A percentile compares a stretch with the other conserved stretches of the same genome.
These are phyloP conservation scores for Priocnemis perturbator DNA, from an alignment of 2,888 invertebrate genomes.

Conservation along the genomic window DNA sequence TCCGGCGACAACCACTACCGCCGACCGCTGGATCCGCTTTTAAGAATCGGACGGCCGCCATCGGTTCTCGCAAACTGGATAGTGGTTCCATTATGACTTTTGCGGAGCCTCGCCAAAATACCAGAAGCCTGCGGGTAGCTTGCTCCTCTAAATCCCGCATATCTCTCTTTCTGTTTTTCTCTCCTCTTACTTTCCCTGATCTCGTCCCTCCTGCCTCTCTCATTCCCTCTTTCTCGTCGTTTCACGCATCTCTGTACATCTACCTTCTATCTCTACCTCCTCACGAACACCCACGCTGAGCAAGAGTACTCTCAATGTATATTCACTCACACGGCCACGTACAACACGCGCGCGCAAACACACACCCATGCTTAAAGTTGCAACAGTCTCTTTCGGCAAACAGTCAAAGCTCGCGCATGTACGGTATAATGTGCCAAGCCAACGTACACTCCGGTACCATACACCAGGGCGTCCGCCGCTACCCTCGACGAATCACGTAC, in stretches of 20 bases:
- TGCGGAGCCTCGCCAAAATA: slow-evolving; percentile 6
- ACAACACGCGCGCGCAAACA: too few species aligned
- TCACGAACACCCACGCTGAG: background rate
- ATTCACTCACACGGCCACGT: too few species aligned
- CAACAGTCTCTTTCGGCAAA: slow-evolving; percentile 4
- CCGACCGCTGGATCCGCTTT: slow-evolving; percentile 12
- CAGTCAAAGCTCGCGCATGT: slow-evolving; percentile 6
- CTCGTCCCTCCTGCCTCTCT: background rate
- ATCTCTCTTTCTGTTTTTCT: background rate
- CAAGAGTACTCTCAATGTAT: too few species aligned
- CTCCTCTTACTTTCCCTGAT: background rate
- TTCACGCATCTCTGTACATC: background rate
- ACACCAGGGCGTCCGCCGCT: too few species aligned
- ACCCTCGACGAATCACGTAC: too few species aligned
- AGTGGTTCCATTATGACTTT: slow-evolving; percentile 53
- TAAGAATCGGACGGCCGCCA: slow-evolving; percentile 1
- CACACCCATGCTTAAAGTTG: background rate
- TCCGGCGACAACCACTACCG: slow-evolving; percentile 4
- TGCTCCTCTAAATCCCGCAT: slow-evolving; percentile 5
- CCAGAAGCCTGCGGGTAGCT: slow-evolving; percentile 1
- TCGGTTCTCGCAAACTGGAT: background rate
- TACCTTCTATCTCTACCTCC: slow-evolving; percentile 4
- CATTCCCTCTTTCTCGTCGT: background rate
- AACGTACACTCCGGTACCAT: too few species aligned
- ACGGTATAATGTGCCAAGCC: background rate